Evolutionary conservation across 2,113 vertebrate genomes (phyloP).

Genomic region (Lycaon pictus): DNA sequence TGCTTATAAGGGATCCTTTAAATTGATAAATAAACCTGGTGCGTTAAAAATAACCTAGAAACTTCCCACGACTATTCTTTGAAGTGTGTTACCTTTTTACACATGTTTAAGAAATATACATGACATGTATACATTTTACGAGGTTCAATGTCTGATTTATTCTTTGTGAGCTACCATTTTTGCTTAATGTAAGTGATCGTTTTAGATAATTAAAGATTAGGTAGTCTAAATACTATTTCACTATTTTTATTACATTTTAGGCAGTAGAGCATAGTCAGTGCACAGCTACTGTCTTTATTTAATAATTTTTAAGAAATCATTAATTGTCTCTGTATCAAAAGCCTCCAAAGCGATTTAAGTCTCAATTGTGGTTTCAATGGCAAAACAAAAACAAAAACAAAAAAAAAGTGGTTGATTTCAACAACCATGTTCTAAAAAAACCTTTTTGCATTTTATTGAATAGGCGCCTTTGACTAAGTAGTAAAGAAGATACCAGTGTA

Average conservation of each 20-base stretch:
- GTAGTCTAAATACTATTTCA: neutral
- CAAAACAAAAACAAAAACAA: neutral
- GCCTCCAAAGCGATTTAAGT: neutral
- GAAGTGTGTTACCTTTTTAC: conserved; percentile 29
- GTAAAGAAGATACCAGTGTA: neutral
- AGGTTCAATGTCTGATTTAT: conserved; percentile 13
- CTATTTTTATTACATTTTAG: conserved; percentile 3
- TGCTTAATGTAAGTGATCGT: neutral
- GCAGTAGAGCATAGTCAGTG: neutral
- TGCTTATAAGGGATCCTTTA: neutral
- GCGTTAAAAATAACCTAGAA: conserved; percentile 32
- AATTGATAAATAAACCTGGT: conserved; percentile 71
- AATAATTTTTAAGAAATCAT: conserved; percentile 29
- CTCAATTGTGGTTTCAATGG: neutral
- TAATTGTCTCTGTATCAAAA: neutral
- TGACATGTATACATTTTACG: neutral
- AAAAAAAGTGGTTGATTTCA: neutral
- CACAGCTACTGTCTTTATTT: neutral
- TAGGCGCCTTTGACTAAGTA: conserved; percentile 1
- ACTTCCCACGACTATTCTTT: conserved; percentile 45
- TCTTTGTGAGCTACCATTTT: neutral
- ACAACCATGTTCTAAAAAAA: neutral
- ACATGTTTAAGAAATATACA: neutral
- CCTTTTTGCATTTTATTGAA: neutral
- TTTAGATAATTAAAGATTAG: conserved; percentile 36